Evolutionary conservation across 2,888 invertebrate genomes (phyloP).

Genomic region (Neuroscelio doddi): DNA sequence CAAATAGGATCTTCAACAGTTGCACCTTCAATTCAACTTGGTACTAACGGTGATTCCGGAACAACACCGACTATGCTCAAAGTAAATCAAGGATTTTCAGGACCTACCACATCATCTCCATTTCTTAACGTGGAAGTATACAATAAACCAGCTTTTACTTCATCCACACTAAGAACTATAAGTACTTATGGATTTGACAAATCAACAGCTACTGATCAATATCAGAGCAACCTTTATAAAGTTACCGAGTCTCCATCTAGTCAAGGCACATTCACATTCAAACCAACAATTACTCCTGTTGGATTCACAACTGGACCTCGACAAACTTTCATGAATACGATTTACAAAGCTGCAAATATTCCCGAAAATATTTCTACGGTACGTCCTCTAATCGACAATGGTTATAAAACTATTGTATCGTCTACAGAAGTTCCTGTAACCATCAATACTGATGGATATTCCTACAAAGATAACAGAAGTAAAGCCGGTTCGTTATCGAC

Average conservation of each 20-base stretch:
- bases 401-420: slow-evolving; percentile 56
- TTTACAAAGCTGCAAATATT: slow-evolving; percentile 53
- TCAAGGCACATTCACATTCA: slow-evolving; percentile 29
- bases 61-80: slow-evolving; percentile 10
- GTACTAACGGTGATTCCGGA: slow-evolving; percentile 20
- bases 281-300: slow-evolving; percentile 45
- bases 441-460: slow-evolving; percentile 32
- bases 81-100: not conserved
- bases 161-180: slow-evolving; percentile 36
- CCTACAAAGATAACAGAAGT: slow-evolving; percentile 34
- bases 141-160: slow-evolving; percentile 49
- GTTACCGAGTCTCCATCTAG: slow-evolving; percentile 16
- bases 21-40: slow-evolving; percentile 45
- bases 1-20: slow-evolving; percentile 49
- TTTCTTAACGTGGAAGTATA: slow-evolving; percentile 55
- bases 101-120: slow-evolving; percentile 54
- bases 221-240: slow-evolving; percentile 32
- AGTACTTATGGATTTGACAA: slow-evolving; percentile 47
- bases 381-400: slow-evolving; percentile 54
- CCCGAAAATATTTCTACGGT: slow-evolving; percentile 54
- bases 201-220: slow-evolving; percentile 10
- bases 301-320: slow-evolving; percentile 56
- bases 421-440: slow-evolving; percentile 52
- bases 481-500: slow-evolving; percentile 36
- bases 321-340: slow-evolving; percentile 56